Conservation (phyloP, 2,888 invertebrate genomes). For the Andrena marginata region DNA sequence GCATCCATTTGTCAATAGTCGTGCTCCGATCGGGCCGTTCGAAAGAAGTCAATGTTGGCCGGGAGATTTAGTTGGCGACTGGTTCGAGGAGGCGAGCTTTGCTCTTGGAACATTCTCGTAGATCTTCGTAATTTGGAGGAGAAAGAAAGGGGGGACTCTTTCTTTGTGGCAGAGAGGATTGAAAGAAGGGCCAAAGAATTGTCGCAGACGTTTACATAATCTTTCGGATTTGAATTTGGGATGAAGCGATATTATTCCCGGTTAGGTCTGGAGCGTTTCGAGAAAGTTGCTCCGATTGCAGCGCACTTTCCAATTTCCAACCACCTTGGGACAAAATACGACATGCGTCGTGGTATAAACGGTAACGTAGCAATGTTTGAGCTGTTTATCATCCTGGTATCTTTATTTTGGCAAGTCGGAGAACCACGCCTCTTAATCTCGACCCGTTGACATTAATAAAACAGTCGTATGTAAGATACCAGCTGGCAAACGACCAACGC, state of each 20-base stretch:
- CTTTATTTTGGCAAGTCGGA: conserved; percentile 46
- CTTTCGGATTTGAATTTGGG: neutral
- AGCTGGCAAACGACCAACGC: conserved; percentile 47
- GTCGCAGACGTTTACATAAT: too few species aligned
- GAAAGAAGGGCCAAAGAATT: too few species aligned
- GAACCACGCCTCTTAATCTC: conserved; percentile 62
- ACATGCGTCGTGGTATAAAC: neutral
- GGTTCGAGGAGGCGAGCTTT: neutral
- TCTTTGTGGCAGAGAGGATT: too few species aligned
- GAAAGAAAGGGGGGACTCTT: neutral
- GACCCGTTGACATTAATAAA: conserved; percentile 51
- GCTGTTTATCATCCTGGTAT: conserved; percentile 44
- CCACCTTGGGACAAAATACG: neutral
- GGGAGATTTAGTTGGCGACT: neutral
- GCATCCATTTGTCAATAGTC: conserved; percentile 37
- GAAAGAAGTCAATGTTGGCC: neutral
- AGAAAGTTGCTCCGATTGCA: neutral
- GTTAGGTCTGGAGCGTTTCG: neutral
- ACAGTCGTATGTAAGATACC: conserved; percentile 41
- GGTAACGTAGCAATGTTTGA: neutral
- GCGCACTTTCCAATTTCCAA: neutral
- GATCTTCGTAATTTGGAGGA: neutral
- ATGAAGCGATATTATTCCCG: neutral
- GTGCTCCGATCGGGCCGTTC: neutral
- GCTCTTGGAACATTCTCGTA: neutral